Evolutionary conservation across 2,797 vertebrate genomes (phyloP), one percentile per base, ranked within the genome.

Genomic region (Macroramphosus scolopax): DNA sequence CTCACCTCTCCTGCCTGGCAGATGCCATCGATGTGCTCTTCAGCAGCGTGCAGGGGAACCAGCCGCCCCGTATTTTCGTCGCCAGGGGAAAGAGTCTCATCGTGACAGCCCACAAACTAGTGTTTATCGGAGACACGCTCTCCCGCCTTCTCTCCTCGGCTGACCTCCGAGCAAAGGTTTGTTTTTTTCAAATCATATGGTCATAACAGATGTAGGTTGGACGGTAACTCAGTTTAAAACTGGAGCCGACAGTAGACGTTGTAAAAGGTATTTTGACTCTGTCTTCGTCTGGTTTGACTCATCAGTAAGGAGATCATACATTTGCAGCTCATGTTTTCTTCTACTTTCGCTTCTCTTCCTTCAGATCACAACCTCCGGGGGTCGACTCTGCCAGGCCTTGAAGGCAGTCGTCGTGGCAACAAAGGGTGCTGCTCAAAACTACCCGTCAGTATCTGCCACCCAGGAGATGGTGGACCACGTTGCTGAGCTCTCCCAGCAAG

Each of bases 71-170:
- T 24, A 81, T 92, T 71, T 94, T 95, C 0, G 93, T 95, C 20
- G 92, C 93, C 30, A 87, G 92, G 1, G 89, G 93, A 10, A 94
- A 95, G 78, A 92, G 88, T 46, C 87, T 96, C 64, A 92, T 96
- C 1, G 92, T 95, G 67, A 92, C 93, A 0, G 94, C 94, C 0
- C 94, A 95, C 84, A 94, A 93, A 46, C 87, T 96, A 50, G 93
- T 96, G 47, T 95, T 96, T n/a, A 93, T 94, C 0, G 94, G 94
- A 8, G 94, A 96, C 77, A 94, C 93, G 0, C 91, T 96, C 5
- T 92, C 92, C 20, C 91, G 94, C 22, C 89, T 93, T 20, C 91
- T 92, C 10, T 83, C 87, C 35, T 95, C 93, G 0, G 77, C 88
- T 0, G 90, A 92, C 53, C 87, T 96, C 28, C 85, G 93, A 53